phyloP scores from a whole-genome alignment of 30 jellyfish, hydroid and myxozoan species.

The Hydra vulgaris region DNA sequence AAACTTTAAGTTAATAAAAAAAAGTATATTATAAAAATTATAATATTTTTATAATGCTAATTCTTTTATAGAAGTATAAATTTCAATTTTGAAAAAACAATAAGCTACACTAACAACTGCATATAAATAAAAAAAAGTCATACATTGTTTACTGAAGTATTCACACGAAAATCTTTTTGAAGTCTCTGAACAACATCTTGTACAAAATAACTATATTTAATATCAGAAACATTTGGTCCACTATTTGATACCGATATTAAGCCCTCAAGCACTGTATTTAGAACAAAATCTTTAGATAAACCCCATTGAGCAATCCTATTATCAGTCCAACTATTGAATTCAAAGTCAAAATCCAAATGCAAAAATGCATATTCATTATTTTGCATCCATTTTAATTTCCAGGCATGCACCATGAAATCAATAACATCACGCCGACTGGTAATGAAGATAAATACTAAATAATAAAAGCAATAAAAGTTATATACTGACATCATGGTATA shows the following conservation, averaged over 20 bases:
- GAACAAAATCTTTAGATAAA: neutral
- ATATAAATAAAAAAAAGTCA: neutral
- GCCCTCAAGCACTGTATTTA: neutral
- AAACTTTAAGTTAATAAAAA: too few species aligned
- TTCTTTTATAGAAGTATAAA: too few species aligned
- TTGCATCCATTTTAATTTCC: constrained; percentile 39
- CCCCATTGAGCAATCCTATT: neutral
- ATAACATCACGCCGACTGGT: constrained; percentile 43
- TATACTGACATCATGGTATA: too few species aligned
- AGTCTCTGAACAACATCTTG: constrained; percentile 8
- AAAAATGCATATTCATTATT: constrained; percentile 52
- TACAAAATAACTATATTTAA: neutral
- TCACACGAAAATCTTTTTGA: neutral
- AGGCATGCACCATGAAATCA: constrained; percentile 41
- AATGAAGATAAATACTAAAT: constrained; percentile 47
- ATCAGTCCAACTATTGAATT: neutral
- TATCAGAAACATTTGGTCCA: neutral
- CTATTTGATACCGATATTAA: constrained; percentile 20
- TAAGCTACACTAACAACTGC: neutral
- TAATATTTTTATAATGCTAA: too few species aligned
- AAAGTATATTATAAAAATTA: too few species aligned
- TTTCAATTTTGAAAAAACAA: too few species aligned
- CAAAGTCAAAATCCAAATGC: constrained; percentile 43
- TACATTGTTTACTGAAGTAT: neutral
- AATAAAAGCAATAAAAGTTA: neutral